Conservation (phyloP, 2,797 vertebrate genomes). For the Falco columbarius region DNA sequence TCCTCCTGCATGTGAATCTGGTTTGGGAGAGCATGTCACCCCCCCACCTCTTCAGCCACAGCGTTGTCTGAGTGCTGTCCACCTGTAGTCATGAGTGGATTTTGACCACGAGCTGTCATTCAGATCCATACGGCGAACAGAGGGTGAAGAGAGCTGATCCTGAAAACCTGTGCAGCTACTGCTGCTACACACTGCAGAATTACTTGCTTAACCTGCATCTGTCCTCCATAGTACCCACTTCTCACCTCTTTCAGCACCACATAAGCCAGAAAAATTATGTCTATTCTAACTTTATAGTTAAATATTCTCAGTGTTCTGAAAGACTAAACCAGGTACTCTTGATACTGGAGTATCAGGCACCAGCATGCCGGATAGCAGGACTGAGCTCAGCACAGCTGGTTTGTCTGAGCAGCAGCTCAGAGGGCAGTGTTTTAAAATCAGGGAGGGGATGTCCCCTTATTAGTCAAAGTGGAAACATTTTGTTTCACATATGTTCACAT, state of each 20-base stretch:
- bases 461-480: neutral
- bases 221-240: neutral
- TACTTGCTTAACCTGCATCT: neutral
- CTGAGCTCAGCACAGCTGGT: neutral
- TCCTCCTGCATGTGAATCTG: constrained; percentile 15
- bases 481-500: neutral
- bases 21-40: neutral
- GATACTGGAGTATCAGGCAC: neutral
- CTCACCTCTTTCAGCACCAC: neutral
- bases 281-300: neutral
- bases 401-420: neutral
- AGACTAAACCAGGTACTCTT: neutral
- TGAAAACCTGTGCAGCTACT: neutral
- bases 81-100: neutral
- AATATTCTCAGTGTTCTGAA: neutral
- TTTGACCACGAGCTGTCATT: neutral
- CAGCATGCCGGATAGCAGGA: neutral
- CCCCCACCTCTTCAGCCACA: neutral
- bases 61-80: neutral
- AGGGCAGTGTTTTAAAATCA: neutral
- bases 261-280: neutral
- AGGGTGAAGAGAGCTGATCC: neutral
- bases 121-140: neutral
- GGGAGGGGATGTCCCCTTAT: neutral
- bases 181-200: neutral